A percentile compares a stretch with the other conserved stretches of the same genome.
Evolutionary conservation across 2,113 vertebrate species (phyloP).

Genomic region (Sapayoa aenigma): DNA sequence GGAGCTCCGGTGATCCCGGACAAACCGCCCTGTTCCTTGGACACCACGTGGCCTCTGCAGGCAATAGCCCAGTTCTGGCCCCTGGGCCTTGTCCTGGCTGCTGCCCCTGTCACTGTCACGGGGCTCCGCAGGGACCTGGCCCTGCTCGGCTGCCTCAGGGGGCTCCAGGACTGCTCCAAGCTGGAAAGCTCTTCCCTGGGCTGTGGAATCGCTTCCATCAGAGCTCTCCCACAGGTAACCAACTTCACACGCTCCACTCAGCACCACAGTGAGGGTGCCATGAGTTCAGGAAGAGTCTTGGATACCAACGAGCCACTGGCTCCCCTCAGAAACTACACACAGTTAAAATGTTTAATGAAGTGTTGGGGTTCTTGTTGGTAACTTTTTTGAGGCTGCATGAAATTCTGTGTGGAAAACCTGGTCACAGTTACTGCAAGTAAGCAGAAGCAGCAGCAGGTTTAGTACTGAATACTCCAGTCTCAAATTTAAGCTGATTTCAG

Average conservation of each 20-base stretch:
- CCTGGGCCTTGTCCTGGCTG: slow-evolving; percentile 84
- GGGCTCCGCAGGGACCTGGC: slow-evolving; percentile 79
- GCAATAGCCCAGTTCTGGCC: slow-evolving; percentile 80
- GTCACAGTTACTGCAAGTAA: too few relatives aligned
- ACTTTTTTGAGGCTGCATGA: neutral
- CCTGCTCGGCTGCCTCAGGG: slow-evolving; percentile 76
- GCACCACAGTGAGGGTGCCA: accelerated
- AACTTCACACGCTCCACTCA: accelerated
- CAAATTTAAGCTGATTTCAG: neutral
- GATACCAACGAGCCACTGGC: neutral
- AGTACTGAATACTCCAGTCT: neutral
- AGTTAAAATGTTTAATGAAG: too few relatives aligned
- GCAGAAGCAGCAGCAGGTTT: neutral
- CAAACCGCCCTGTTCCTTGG: neutral
- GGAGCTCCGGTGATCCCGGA: neutral
- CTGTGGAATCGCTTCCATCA: slow-evolving; percentile 83
- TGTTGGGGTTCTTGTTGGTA: too few relatives aligned
- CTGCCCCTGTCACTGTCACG: slow-evolving; percentile 21
- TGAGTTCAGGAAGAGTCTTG: accelerated
- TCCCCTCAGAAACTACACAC: accelerated
- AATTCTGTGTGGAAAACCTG: neutral
- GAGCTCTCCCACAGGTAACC: slow-evolving; percentile 88
- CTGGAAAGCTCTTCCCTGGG: slow-evolving; percentile 73
- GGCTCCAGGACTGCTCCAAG: slow-evolving; percentile 65
- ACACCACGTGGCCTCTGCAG: slow-evolving; percentile 32